Conservation (phyloP, 1,140 invertebrate species). For the Archivesica marissinica region DNA sequence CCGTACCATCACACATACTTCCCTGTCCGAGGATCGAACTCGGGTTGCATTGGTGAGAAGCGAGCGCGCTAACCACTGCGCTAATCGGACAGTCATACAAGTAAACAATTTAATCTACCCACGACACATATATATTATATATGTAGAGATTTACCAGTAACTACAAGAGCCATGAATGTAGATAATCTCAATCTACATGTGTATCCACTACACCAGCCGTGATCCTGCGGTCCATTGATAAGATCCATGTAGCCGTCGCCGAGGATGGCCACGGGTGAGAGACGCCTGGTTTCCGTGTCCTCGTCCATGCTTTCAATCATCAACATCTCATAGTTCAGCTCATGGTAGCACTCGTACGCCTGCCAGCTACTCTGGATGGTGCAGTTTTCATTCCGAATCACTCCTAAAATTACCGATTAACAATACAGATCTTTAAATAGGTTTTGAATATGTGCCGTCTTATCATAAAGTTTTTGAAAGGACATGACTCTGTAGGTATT, state of each 20-base stretch:
- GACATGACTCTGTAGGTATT: too few relatives aligned
- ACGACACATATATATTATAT: too few relatives aligned
- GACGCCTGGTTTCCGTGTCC: constrained; percentile 81
- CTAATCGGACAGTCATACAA: too few relatives aligned
- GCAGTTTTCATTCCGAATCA: constrained; percentile 73
- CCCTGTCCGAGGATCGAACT: too few relatives aligned
- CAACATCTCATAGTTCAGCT: constrained; percentile 74
- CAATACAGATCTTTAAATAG: too few relatives aligned
- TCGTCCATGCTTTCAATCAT: constrained; percentile 81
- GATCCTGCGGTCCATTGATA: constrained; percentile 83
- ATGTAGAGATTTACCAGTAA: constrained; percentile 27
- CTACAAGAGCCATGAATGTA: constrained; percentile 78
- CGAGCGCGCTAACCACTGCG: too few relatives aligned
- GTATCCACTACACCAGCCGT: constrained; percentile 74
- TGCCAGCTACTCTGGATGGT: constrained; percentile 68
- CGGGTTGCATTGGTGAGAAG: too few relatives aligned
- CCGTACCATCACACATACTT: too few relatives aligned
- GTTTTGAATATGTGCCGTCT: too few relatives aligned
- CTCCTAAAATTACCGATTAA: constrained; percentile 72
- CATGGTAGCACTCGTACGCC: constrained; percentile 74
- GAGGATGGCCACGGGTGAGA: constrained; percentile 81
- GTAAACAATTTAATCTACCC: too few relatives aligned
- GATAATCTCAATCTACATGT: constrained; percentile 82
- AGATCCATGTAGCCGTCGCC: constrained; percentile 81
- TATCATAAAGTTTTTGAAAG: too few relatives aligned